Percentiles rank a stretch among this genome's conserved stretches.
These are phyloP conservation scores for Acanthoscelides obtectus DNA, from an alignment of 2,888 invertebrate species.

Conservation along the genomic window DNA sequence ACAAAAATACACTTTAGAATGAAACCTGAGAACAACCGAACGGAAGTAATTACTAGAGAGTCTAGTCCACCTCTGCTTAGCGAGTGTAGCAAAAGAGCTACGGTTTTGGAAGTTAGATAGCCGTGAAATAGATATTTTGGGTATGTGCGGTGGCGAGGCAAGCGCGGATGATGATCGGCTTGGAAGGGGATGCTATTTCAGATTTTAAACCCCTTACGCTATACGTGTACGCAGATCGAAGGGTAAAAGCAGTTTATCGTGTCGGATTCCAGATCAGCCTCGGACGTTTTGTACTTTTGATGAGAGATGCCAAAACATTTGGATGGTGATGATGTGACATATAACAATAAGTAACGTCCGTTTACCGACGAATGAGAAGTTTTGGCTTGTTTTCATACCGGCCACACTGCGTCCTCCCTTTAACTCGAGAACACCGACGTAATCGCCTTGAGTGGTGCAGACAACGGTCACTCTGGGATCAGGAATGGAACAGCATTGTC, in stretches of 20 bases:
- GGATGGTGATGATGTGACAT: not conserved
- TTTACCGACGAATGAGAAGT: too few relatives aligned
- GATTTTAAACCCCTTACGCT: not conserved
- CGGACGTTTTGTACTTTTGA: not conserved
- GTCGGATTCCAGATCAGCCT: not conserved
- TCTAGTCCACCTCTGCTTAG: not conserved
- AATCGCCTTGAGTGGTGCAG: too few relatives aligned
- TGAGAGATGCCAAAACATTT: not conserved
- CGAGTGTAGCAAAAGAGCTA: not conserved
- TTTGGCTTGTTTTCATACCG: too few relatives aligned
- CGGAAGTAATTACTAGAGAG: conserved; percentile 6
- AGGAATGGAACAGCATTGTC: too few relatives aligned
- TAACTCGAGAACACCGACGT: too few relatives aligned
- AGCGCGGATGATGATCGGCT: conserved; percentile 10
- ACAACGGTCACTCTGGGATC: too few relatives aligned
- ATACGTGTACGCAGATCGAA: not conserved
- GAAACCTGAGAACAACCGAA: too few relatives aligned
- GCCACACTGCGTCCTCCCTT: too few relatives aligned
- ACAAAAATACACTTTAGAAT: too few relatives aligned
- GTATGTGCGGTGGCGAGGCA: conserved; percentile 6
- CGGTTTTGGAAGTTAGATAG: conserved; percentile 21
- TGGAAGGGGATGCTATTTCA: not conserved
- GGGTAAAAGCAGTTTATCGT: not conserved
- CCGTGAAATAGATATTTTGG: conserved; percentile 28
- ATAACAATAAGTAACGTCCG: too few relatives aligned